Evolutionary conservation across 23 tunicate species (phyloP).

Genomic region (Botrylloides violaceus): DNA sequence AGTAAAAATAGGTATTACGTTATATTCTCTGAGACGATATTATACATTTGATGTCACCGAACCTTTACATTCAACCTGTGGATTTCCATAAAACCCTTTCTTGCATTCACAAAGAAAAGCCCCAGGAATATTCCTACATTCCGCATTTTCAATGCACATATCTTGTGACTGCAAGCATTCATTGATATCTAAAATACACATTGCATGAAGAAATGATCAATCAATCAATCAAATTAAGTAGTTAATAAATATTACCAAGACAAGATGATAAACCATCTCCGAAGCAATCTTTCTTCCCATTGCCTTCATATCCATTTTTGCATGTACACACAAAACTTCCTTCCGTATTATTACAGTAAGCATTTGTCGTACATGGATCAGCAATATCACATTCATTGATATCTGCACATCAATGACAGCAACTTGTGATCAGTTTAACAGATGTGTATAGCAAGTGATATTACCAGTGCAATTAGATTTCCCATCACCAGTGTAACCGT

Average conservation of each 20-base stretch:
- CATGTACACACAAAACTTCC: conserved; percentile 50
- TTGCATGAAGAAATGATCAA: no score
- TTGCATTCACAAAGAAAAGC: conserved; percentile 37
- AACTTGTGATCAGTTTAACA: no score
- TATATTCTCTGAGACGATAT: no score
- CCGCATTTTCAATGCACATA: conserved; percentile 18
- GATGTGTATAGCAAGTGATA: no score
- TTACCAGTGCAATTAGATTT: conserved; percentile 14
- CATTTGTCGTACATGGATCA: conserved; percentile 31
- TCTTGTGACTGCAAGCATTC: conserved; percentile 18
- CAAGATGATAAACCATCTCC: neutral
- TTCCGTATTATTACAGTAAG: conserved; percentile 18
- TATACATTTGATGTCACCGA: neutral
- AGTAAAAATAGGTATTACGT: no score
- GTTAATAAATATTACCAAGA: no score
- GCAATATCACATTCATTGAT: conserved; percentile 40
- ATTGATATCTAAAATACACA: conserved; percentile 29
- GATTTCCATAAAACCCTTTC: conserved; percentile 33
- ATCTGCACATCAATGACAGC: conserved; percentile 26
- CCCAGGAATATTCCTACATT: conserved; percentile 26
- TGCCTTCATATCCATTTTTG: conserved; percentile 32
- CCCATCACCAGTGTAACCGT: conserved; percentile 27
- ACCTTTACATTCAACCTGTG: conserved; percentile 28
- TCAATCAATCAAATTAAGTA: no score
- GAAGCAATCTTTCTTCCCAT: neutral